Evolutionary conservation across 2,797 vertebrate species (phyloP), one percentile per base, ranked within the genome.

Genomic region (Propithecus perrieri): DNA sequence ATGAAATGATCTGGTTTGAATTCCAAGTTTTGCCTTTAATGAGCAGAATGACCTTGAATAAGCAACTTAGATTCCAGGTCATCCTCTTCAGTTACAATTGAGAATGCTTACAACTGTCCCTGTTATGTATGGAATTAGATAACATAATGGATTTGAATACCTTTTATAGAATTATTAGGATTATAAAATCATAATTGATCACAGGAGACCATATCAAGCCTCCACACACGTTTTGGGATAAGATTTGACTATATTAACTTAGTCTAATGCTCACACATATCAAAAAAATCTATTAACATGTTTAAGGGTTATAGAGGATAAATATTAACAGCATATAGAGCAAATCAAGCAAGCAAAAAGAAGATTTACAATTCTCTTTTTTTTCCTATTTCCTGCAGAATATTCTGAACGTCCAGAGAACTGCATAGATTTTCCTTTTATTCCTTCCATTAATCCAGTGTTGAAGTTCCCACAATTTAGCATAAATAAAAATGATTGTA

Each of bases 401-500:
- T 53, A 71, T 85, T 91, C 91, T 94, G 61, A 86, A 72, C 30
- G 46, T 43, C 46, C 28, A 75, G 35, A 89, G 61, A 85, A 67
- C 24, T 79, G 2, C 1, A 8, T 15, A 87, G 59, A 67, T 91
- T 96, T 93, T 74, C 22, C 43, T 96, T 59, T 91, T 88, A 75
- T 94, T 91, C 33, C 14, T 89, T 89, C 33, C 72, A 53, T 94
- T 85, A 97, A 91, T 95, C 72, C 43, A 76, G 24, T 7, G 3
- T 72, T 48, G 84, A 76, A 89, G 22, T 91, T 67, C 35, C 28
- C 53, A 89, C 5, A n/a, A 85, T 80, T 93, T 85, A 85, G 57
- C n/a, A 46, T 75, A 41, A 80, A 93, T 91, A 93, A 95, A 94
- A 80, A 95, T 87, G 85, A 86, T 33, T 96, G 35, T 75, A 89